Conservation (phyloP, 2,888 invertebrate species). For the Drosophila subsilvestris region DNA sequence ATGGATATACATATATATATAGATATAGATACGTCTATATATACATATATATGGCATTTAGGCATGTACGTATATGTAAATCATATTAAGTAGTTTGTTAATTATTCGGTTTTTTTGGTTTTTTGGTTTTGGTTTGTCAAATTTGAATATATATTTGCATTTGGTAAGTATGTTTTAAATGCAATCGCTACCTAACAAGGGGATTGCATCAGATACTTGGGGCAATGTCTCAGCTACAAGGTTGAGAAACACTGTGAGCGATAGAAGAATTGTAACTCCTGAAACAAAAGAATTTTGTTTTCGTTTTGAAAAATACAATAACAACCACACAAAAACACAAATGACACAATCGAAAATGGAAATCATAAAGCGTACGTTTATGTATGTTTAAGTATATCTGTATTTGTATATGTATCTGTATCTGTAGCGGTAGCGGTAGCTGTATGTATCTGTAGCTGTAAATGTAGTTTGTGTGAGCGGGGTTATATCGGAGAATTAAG, state of each 20-base stretch:
- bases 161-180: conserved; percentile 80
- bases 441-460: conserved; percentile 24
- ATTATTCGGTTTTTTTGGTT: conserved; percentile 55
- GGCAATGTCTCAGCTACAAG: conserved; percentile 99
- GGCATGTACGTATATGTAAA: conserved; percentile 81
- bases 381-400: conserved; percentile 54
- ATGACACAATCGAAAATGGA: conserved; percentile 63
- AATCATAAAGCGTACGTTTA: conserved; percentile 59
- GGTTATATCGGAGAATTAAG: conserved; percentile 26
- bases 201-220: conserved; percentile 99
- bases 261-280: conserved; percentile 99
- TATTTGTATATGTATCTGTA: conserved; percentile 20
- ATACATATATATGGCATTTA: conserved; percentile 69
- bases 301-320: conserved; percentile 74
- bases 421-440: conserved; percentile 14
- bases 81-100: conserved; percentile 79
- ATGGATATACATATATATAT: conserved; percentile 77
- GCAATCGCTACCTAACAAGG: conserved; percentile 96
- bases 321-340: conserved; percentile 67
- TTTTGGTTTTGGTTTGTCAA: conserved; percentile 70
- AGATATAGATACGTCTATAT: conserved; percentile 75
- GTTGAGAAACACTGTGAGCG: conserved; percentile 99
- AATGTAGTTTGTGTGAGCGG: conserved; percentile 10
- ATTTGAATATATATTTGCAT: conserved; percentile 83
- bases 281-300: conserved; percentile 86